Base-by-base conservation (phyloP, 2,888 invertebrate species). In the Chalcosyrphus nemorum region DNA sequence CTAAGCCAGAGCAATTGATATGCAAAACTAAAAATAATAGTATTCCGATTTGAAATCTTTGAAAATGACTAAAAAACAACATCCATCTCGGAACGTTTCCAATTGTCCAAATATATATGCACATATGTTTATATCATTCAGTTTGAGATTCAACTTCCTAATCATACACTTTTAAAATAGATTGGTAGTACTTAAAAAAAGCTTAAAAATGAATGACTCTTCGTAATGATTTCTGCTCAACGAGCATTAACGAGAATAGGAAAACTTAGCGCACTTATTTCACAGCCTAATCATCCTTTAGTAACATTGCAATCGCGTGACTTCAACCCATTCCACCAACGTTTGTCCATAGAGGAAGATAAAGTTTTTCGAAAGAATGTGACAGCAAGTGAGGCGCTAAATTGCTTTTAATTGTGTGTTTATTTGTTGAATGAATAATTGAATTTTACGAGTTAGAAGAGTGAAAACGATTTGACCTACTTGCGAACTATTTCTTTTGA, bases 391-490 rank as follows among this genome's bases (percentile, higher is more conserved):
- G 75, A 65, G 84, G 84, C 80, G 84, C 74, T 80, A 84, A 84
- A 84, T 84, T 84, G 84, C 70, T 70, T 80, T 84, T 84, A 84
- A 84, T 84, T 84, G 74, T 84, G 80, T 80, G 80, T 84, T 84
- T 84, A 84, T 84, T 84, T 80, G 84, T 70, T 84, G 80, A 84
- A 80, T 74, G 80, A 84, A 84, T 84, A 80, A 80, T 70, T 84
- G 70, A 84, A 75, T 80, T 84, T 84, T 74, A 80, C 57, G 68
- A 84, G 80, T 70, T 78, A 68, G 74, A 78, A 84, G n/a, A n/a
- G 78, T 84, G 74, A 65, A 74, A 80, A 70, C 63, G 80, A 74
- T 84, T 84, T 84, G 75, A 80, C 84, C 74, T 59, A 84, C 63
- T 84, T 82, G 66, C 45, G 54, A 77, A 72, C 24, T n/a, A 63